Percentiles rank a stretch among this genome's conserved stretches.
Conservation (phyloP, 1,140 invertebrate species). For the Stegodyphus mimosarum region DNA sequence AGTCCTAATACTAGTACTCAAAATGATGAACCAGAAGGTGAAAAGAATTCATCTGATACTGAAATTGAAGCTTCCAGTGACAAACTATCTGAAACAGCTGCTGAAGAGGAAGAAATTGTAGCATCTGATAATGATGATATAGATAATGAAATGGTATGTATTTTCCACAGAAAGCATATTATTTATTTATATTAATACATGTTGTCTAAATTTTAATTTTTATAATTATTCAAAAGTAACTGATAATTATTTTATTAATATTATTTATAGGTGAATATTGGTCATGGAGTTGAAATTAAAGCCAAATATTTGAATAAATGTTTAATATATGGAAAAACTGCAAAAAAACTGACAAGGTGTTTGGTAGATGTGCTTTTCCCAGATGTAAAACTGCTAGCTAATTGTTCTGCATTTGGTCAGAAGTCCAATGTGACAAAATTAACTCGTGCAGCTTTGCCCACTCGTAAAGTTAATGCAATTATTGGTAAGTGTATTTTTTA, state of each 20-base stretch:
- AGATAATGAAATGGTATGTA: conserved; percentile 29
- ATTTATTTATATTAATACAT: background rate
- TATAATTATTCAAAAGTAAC: background rate
- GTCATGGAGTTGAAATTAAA: conserved; percentile 31
- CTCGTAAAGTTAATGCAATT: conserved; percentile 30
- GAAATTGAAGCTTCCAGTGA: background rate
- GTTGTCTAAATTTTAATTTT: background rate
- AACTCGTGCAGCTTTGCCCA: conserved; percentile 29
- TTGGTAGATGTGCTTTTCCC: conserved; percentile 44
- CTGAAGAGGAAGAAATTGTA: conserved; percentile 15
- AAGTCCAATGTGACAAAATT: conserved; percentile 48
- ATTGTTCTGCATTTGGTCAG: conserved; percentile 43
- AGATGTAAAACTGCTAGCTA: conserved; percentile 31
- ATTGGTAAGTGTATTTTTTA: conserved; percentile 16
- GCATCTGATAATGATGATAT: conserved; percentile 34
- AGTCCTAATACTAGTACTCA: conserved; percentile 21
- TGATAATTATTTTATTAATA: background rate
- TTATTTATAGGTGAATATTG: conserved; percentile 31
- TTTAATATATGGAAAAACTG: conserved; percentile 42
- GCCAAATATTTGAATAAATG: conserved; percentile 46
- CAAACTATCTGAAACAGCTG: conserved; percentile 24
- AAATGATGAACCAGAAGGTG: background rate
- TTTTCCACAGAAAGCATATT: too few species aligned
- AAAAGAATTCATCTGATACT: conserved; percentile 6
- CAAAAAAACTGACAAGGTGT: conserved; percentile 38